Evolutionary conservation across 2,797 vertebrate species (phyloP).

Genomic region (Pteropus rufus): DNA sequence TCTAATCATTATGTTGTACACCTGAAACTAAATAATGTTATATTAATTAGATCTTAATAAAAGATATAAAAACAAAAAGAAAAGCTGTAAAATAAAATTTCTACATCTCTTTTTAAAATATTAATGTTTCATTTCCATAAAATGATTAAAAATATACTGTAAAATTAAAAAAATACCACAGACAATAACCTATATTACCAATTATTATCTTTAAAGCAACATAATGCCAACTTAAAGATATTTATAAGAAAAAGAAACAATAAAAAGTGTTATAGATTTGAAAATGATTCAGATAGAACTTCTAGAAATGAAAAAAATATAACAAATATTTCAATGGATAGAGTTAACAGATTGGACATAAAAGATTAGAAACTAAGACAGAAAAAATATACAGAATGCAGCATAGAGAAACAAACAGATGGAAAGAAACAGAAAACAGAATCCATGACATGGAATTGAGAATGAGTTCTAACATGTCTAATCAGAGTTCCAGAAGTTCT

Average conservation of each 20-base stretch:
- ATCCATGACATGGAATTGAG: neutral
- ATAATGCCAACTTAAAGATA: neutral
- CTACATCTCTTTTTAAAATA: neutral
- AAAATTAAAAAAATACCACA: neutral
- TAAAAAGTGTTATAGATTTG: neutral
- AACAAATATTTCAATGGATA: neutral
- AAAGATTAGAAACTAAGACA: neutral
- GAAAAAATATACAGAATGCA: neutral
- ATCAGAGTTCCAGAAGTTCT: neutral
- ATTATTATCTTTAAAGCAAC: neutral
- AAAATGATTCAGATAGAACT: neutral
- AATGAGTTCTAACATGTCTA: neutral
- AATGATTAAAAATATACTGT: neutral
- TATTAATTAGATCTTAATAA: no score
- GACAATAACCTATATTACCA: neutral
- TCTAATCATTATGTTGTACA: no score
- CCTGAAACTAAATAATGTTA: no score
- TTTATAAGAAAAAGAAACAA: neutral
- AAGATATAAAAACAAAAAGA: neutral
- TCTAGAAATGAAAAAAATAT: neutral
- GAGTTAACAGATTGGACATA: neutral
- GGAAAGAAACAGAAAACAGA: neutral
- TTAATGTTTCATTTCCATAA: neutral
- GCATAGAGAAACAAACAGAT: neutral
- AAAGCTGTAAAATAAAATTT: neutral